Percentiles rank a stretch among this genome's conserved stretches.
Conservation (phyloP, 2,797 vertebrate species). For the Thaleichthys pacificus region DNA sequence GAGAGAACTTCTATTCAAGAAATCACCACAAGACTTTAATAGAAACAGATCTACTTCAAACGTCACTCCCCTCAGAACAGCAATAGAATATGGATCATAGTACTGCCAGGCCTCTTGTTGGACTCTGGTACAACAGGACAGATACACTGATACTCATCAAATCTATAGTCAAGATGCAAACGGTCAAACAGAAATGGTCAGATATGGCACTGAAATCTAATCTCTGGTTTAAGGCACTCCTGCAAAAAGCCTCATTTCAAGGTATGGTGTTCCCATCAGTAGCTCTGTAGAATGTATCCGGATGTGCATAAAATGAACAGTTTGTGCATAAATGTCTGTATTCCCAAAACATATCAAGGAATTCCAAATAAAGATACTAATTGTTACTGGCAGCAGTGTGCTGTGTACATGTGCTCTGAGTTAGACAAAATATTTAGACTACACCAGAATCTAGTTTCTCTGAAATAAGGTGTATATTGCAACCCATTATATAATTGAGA, state of each 20-base stretch:
- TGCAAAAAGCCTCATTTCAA: slow-evolving; percentile 5
- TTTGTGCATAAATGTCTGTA: slow-evolving; percentile 32
- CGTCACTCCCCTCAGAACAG: not conserved
- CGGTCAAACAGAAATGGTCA: not conserved
- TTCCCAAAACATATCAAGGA: slow-evolving; percentile 42
- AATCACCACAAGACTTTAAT: not conserved
- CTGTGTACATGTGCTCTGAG: not conserved
- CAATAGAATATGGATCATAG: not conserved
- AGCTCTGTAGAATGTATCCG: slow-evolving; percentile 15
- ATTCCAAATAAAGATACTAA: slow-evolving; percentile 52
- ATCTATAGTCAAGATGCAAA: not conserved
- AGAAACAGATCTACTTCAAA: too few relatives aligned
- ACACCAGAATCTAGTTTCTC: not conserved
- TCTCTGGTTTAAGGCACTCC: slow-evolving; percentile 19
- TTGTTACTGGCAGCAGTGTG: not conserved
- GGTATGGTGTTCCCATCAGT: not conserved
- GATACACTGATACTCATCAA: not conserved
- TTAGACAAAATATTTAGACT: not conserved
- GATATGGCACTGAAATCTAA: slow-evolving; percentile 1
- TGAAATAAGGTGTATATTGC: not conserved
- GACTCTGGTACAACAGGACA: too few relatives aligned
- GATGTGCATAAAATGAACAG: slow-evolving; percentile 21
- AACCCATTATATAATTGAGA: too few relatives aligned
- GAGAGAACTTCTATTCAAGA: not conserved
- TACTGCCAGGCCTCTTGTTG: not conserved